Evolutionary conservation across 2,797 vertebrate species (phyloP).

Genomic region (Huso huso): DNA sequence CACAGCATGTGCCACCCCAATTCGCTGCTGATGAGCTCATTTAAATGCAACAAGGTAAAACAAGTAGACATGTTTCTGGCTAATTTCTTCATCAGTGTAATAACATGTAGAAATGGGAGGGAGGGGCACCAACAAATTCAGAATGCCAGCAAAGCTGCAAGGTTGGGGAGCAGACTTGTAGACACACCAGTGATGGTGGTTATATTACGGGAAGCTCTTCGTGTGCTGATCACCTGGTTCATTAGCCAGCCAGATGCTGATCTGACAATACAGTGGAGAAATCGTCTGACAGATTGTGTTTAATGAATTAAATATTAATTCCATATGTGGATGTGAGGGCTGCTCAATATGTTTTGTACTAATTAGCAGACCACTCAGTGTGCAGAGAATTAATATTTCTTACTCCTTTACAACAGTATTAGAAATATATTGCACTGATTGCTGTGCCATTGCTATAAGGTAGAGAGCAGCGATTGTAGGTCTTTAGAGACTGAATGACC

Average conservation of each 20-base stretch:
- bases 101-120: too few species aligned
- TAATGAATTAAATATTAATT: constrained; percentile 21
- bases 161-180: neutral
- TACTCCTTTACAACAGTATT: neutral
- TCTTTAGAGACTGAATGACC: too few species aligned
- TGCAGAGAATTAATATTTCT: constrained; percentile 13
- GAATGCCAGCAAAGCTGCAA: neutral
- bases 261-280: constrained; percentile 5
- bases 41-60: too few species aligned
- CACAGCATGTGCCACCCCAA: too few species aligned
- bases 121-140: too few species aligned
- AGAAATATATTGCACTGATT: constrained; percentile 1
- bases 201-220: neutral
- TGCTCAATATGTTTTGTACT: constrained; percentile 6
- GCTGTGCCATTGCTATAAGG: neutral
- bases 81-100: too few species aligned
- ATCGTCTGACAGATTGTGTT: constrained; percentile 7
- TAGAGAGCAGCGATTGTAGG: too few species aligned
- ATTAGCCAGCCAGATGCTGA: constrained; percentile 1
- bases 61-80: too few species aligned
- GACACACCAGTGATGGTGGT: too few species aligned
- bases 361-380: constrained; percentile 1
- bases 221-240: neutral
- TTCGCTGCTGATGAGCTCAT: too few species aligned
- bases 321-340: constrained; percentile 3